These are phyloP conservation scores for Myrmecobius fasciatus DNA, from an alignment of 2,113 vertebrate species.

Conservation along the genomic window DNA sequence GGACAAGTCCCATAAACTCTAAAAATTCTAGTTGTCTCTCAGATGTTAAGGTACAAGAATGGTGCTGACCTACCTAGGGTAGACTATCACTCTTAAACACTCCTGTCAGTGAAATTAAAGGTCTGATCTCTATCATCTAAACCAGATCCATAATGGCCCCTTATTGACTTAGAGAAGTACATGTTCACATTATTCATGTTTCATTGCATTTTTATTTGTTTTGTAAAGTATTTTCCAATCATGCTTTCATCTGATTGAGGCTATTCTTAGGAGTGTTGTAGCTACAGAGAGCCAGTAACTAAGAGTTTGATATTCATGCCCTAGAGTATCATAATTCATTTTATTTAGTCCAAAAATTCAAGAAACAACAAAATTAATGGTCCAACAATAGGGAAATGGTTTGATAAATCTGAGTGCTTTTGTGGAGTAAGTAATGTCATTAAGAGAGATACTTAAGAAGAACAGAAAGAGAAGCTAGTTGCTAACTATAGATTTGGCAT, in stretches of 20 bases:
- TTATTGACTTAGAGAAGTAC: not conserved
- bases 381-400: not conserved
- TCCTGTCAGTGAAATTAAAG: not conserved
- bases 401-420: not conserved
- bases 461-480: not conserved
- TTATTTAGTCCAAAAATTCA: not conserved
- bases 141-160: not conserved
- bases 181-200: not conserved
- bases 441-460: not conserved
- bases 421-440: not conserved
- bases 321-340: not conserved
- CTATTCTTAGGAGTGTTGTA: not conserved
- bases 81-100: not conserved
- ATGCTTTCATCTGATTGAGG: not conserved
- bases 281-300: not conserved
- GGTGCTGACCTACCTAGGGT: not conserved
- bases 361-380: not conserved
- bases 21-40: not conserved
- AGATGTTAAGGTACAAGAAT: not conserved
- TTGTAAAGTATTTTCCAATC: not conserved
- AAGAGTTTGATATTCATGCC: not conserved
- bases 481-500: not conserved
- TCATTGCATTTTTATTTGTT: not conserved
- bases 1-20: not conserved
- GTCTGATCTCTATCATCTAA: not conserved